Base-by-base conservation (phyloP, 2,113 vertebrate species). In the Gila orcuttii region DNA sequence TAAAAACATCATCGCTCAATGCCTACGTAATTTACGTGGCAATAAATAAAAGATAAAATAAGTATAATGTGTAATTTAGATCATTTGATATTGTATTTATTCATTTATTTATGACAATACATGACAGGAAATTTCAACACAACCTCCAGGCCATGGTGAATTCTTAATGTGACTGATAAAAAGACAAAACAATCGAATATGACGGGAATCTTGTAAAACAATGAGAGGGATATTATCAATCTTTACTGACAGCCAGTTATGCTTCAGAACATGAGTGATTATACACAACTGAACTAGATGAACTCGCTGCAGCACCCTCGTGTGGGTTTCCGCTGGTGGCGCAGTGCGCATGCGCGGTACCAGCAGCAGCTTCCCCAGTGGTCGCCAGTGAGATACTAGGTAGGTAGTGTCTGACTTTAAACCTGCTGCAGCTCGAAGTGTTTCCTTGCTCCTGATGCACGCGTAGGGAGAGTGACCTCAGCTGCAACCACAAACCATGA, bases 291-390 rank as follows among this genome's bases (percentile, higher is more conserved):
- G 74, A 79, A 60, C 31, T 13, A 79, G 19, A 5, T 39, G 55
- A 60, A 79, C 77, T 59, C 31, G 25, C 55, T 36, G 50, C 33
- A 60, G 55, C 77, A 33, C 77, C 42, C 74, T 73, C 28, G 39
- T 84, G 84, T 60, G 77, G 47, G 33, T 64, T 45, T 79, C 52
- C 5, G 33, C 52, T 78, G 86, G 23, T 25, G 11, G 21, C 68
- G 85, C 84, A 93, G 25, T 94, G 94, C 96, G 96, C 96, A 93
- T 97, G 96, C 96, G 96, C 89, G 9, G 42, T 77, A 66, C 39
- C 73, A 84, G 84, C 15, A 88, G 81, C 86, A 87, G 89, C 85
- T 87, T 84, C 59, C 77, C 31, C 69, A 45, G 77, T 50, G 60
- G 79, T 82, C 59, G 12, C 52, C 59, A 74, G 78, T 15, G 77